Base-by-base conservation (phyloP, 1,140 invertebrate genomes). In the Caerostris extrusa region DNA sequence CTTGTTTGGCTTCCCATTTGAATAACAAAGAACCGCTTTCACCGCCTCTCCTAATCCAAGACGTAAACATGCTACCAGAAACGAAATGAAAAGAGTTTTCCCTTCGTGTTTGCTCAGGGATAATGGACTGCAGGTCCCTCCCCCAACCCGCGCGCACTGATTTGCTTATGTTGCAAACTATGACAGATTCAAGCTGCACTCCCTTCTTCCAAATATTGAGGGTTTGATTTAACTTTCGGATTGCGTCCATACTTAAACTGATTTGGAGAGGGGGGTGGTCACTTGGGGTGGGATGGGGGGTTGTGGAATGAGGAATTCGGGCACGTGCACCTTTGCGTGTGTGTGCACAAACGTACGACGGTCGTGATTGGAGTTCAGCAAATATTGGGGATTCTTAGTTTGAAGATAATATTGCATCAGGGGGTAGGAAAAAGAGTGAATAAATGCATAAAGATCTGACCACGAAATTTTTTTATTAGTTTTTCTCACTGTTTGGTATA, bases 161-260 rank as follows among this genome's bases (percentile, higher is more conserved):
- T 89, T 69, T 89, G 61, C 87, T 87, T 61, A 55, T 89, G 85
- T 87, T 17, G 57, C 85, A 60, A 64, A 57, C 58, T 50, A 50
- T 10, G 87, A 56, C 87, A 69, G 64, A 53, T 67, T 69, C 87
- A 56, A 69, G 61, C 53, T 55, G 61, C 10, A 57, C 19, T 8
- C 58, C 17, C 34, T 34, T 50, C 34, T 34, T 50, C 19, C 85
- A 64, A 87, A 64, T 34, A 19, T 7, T 53, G n/a, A 60, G 50
- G 90, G n/a, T 83, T 83, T 83, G 77, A 91, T 91, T 91, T 81
- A 91, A 83, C 77, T 91, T 83, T 83, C 57, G 60, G 90, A 91
- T 91, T 82, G 69, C 50, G 69, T 81, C 5, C 55, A 10, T 5
- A 4, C 56, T 56, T 91, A 91, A 91, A 81, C 90, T 91, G 50